These are phyloP conservation scores for Muscicapa adusta DNA, from an alignment of 2,113 vertebrate species.

Conservation along the genomic window DNA sequence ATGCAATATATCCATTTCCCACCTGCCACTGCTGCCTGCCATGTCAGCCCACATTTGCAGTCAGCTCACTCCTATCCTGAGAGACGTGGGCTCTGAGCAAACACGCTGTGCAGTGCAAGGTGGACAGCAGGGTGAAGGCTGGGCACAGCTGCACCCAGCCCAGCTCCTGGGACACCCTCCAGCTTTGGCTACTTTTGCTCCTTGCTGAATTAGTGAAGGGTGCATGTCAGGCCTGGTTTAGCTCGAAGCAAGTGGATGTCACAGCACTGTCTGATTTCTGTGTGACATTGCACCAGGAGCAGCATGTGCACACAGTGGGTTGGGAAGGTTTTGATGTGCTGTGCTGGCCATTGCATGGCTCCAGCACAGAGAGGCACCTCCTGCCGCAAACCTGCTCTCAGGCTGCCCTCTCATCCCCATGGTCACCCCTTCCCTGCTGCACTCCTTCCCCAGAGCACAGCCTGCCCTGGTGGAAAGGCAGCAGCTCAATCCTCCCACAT, in stretches of 20 bases:
- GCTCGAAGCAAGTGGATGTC: not conserved
- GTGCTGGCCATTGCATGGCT: not conserved
- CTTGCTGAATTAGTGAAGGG: not conserved
- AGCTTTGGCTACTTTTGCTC: not conserved
- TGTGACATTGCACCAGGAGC: not conserved
- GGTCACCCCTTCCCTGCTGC: not conserved
- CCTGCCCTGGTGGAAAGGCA: not conserved
- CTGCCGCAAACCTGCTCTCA: not conserved
- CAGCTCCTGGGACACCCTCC: not conserved
- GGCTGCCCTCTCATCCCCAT: not conserved
- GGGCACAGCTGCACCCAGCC: not conserved
- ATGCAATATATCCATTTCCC: not conserved
- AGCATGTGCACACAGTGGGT: rapidly evolving
- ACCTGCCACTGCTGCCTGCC: not conserved
- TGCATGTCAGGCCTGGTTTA: not conserved
- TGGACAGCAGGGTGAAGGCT: not conserved
- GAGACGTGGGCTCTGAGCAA: not conserved
- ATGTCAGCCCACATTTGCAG: not conserved
- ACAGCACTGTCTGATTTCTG: not conserved
- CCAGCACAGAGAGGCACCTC: not conserved
- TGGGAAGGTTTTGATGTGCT: not conserved
- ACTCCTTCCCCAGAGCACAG: not conserved
- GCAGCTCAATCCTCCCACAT: not conserved
- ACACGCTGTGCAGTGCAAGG: rapidly evolving
- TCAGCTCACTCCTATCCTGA: not conserved